Evolutionary conservation across 2,797 vertebrate genomes (phyloP).

Genomic region (Parauchenoglanis punctatus): DNA sequence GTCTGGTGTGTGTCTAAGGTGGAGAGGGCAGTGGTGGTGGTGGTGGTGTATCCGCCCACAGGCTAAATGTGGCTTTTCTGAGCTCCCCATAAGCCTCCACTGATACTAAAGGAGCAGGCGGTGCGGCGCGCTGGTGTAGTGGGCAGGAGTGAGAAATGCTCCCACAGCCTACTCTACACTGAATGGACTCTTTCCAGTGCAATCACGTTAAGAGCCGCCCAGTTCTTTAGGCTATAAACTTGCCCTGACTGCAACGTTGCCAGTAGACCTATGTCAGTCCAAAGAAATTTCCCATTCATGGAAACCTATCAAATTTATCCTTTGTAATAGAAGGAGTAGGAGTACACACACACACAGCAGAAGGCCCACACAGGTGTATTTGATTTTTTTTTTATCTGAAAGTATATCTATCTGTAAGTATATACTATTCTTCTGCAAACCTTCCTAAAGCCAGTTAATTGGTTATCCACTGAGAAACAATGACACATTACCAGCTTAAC

Average conservation of each 20-base stretch:
- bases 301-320: not conserved
- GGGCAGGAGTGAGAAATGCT: slow-evolving; percentile 10
- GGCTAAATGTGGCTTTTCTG: slow-evolving; percentile 6
- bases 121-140: not conserved
- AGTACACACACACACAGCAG: not conserved
- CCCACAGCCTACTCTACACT: slow-evolving; percentile 20
- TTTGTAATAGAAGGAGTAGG: not conserved
- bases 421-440: not conserved
- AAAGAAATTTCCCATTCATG: not conserved
- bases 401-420: not conserved
- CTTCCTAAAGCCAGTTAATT: not conserved
- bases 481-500: not conserved
- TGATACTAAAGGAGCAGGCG: not conserved
- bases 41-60: slow-evolving; percentile 14
- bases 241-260: not conserved
- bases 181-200: slow-evolving; percentile 11
- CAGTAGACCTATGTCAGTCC: not conserved
- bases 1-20: slow-evolving; percentile 28
- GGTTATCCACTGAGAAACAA: not conserved
- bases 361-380: not conserved
- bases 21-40: slow-evolving; percentile 19
- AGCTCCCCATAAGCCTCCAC: slow-evolving; percentile 4
- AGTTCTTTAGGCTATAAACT: not conserved
- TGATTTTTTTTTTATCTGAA: not conserved
- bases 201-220: slow-evolving; percentile 12